phyloP scores from a whole-genome alignment of 2,113 vertebrate genomes.

The Procavia capensis region DNA sequence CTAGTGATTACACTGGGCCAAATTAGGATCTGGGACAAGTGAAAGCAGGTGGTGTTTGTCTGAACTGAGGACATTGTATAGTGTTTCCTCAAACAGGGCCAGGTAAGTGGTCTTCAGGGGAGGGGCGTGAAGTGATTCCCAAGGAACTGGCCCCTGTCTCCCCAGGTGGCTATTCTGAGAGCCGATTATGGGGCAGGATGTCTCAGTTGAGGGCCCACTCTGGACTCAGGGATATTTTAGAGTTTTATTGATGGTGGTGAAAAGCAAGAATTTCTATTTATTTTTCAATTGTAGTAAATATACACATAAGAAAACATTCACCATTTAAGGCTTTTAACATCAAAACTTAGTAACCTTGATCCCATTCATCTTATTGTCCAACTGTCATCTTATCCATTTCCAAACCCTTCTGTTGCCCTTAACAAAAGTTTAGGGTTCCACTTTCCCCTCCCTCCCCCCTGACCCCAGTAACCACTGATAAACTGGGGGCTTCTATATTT shows the following conservation, averaged over 20 bases:
- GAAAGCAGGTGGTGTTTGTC: constrained; percentile 4
- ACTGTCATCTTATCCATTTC: neutral
- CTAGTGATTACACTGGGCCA: neutral
- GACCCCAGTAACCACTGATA: too few species aligned
- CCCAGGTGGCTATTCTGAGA: neutral
- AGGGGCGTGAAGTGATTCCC: neutral
- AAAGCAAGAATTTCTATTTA: too few species aligned
- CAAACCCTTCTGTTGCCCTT: neutral
- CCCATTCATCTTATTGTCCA: neutral
- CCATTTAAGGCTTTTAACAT: neutral
- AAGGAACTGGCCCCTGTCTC: neutral
- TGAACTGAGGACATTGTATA: neutral
- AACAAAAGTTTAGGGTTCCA: neutral
- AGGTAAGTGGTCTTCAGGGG: neutral
- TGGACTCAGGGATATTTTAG: neutral
- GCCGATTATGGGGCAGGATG: neutral
- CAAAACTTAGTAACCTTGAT: neutral
- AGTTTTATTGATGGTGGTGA: neutral
- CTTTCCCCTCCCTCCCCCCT: too few species aligned
- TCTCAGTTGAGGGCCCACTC: neutral
- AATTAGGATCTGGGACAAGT: neutral
- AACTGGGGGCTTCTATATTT: too few species aligned
- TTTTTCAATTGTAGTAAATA: neutral
- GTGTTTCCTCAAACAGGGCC: neutral
- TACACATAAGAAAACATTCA: neutral